phyloP scores from a whole-genome alignment of 2,888 invertebrate species.

The Torymus auratus region DNA sequence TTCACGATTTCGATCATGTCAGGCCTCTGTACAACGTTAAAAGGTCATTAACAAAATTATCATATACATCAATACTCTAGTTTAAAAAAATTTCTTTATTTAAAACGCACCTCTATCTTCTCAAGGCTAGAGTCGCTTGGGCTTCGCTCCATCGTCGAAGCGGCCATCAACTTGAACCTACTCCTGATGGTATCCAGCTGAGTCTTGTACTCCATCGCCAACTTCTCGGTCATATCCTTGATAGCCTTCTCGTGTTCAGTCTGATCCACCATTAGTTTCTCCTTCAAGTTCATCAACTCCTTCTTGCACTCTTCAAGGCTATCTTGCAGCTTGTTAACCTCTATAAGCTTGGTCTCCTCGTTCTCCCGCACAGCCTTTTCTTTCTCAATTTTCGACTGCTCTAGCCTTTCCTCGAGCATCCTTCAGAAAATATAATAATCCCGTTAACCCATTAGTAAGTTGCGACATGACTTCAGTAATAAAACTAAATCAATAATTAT shows the following conservation, averaged over 20 bases:
- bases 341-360: slow-evolving; percentile 64
- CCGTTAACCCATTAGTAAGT: too few species aligned
- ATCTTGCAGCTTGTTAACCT: slow-evolving; percentile 64
- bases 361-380: slow-evolving; percentile 66
- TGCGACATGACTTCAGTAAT: too few species aligned
- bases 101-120: slow-evolving; percentile 80
- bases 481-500: too few species aligned
- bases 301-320: slow-evolving; percentile 66
- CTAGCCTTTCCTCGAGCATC: slow-evolving; percentile 67
- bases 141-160: slow-evolving; percentile 85
- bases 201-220: slow-evolving; percentile 85
- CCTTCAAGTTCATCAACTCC: slow-evolving; percentile 67
- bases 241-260: slow-evolving; percentile 79
- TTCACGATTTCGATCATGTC: slow-evolving; percentile 82
- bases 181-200: slow-evolving; percentile 84
- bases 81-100: too few species aligned
- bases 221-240: slow-evolving; percentile 83
- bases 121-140: slow-evolving; percentile 88
- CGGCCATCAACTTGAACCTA: slow-evolving; percentile 82
- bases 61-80: slow-evolving; percentile 16
- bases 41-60: slow-evolving; percentile 7
- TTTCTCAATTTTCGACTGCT: slow-evolving; percentile 66
- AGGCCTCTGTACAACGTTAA: slow-evolving; percentile 74
- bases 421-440: slow-evolving; percentile 37
- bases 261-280: slow-evolving; percentile 71